These are phyloP conservation scores for Callipepla squamata DNA, from an alignment of 2,113 vertebrate species.

Conservation along the genomic window DNA sequence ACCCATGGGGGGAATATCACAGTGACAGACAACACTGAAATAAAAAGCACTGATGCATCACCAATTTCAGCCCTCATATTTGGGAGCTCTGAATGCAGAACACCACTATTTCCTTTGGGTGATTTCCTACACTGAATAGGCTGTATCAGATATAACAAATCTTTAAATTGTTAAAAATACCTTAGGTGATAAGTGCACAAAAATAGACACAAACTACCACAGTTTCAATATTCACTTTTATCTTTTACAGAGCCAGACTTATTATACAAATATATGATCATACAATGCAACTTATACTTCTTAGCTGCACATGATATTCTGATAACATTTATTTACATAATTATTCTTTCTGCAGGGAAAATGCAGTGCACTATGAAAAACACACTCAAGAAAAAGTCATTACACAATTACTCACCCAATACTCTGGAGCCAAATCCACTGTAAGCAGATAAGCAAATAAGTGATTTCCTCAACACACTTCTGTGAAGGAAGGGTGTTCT, in stretches of 20 bases:
- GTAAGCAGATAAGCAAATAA: not conserved
- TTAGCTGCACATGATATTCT: not conserved
- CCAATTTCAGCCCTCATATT: not conserved
- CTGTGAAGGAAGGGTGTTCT: conserved; percentile 6
- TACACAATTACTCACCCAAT: conserved; percentile 42
- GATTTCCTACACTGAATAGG: not conserved
- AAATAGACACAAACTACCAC: conserved; percentile 16
- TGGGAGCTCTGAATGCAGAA: conserved; percentile 1
- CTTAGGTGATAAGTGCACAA: not conserved
- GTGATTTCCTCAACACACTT: not conserved
- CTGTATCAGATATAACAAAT: conserved; percentile 18
- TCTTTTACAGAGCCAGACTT: conserved; percentile 40
- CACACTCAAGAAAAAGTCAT: conserved; percentile 24
- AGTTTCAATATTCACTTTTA: conserved; percentile 40
- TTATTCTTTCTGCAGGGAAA: conserved; percentile 68
- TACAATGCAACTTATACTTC: conserved; percentile 26
- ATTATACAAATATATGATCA: conserved; percentile 27
- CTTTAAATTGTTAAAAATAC: conserved; percentile 48
- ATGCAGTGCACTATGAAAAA: conserved; percentile 9
- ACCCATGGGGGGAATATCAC: not conserved
- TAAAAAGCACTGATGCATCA: not conserved
- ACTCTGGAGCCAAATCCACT: conserved; percentile 46
- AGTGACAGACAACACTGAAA: not conserved
- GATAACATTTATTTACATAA: conserved; percentile 67
- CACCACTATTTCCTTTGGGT: conserved; percentile 4